Conservation (phyloP, 2,113 vertebrate species). For the Pogonocichla stellata region DNA sequence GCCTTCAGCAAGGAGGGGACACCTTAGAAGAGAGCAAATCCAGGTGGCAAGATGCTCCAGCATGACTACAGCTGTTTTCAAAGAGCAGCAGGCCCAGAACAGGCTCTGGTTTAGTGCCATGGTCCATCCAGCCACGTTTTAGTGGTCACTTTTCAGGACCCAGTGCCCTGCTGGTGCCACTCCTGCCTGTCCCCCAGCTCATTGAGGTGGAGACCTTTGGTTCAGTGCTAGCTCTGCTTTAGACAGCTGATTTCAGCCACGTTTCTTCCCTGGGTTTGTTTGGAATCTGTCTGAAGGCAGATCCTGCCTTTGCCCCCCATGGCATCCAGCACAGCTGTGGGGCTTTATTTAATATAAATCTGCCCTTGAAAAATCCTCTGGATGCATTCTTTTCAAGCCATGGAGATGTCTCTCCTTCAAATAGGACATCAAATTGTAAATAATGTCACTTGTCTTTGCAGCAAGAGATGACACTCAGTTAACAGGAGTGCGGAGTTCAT, state of each 20-base stretch:
- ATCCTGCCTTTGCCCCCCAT: not conserved
- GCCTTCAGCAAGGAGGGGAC: not conserved
- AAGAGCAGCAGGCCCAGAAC: not conserved
- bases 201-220: not conserved
- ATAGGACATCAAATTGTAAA: not conserved
- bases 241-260: not conserved
- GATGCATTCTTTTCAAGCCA: not conserved
- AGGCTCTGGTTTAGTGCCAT: not conserved
- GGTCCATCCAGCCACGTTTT: too few relatives aligned
- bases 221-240: not conserved
- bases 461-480: not conserved
- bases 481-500: slow-evolving; percentile 30
- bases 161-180: too few relatives aligned
- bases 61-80: not conserved
- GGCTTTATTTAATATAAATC: not conserved
- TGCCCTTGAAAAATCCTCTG: not conserved
- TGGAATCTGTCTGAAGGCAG: not conserved
- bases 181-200: not conserved
- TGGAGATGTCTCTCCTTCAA: not conserved
- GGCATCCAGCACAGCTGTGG: not conserved
- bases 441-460: not conserved
- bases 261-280: not conserved
- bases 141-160: not conserved
- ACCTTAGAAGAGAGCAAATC: not conserved
- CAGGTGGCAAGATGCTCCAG: too few relatives aligned